phyloP scores from a whole-genome alignment of 2,888 invertebrate genomes.

The Chydorus sphaericus region DNA sequence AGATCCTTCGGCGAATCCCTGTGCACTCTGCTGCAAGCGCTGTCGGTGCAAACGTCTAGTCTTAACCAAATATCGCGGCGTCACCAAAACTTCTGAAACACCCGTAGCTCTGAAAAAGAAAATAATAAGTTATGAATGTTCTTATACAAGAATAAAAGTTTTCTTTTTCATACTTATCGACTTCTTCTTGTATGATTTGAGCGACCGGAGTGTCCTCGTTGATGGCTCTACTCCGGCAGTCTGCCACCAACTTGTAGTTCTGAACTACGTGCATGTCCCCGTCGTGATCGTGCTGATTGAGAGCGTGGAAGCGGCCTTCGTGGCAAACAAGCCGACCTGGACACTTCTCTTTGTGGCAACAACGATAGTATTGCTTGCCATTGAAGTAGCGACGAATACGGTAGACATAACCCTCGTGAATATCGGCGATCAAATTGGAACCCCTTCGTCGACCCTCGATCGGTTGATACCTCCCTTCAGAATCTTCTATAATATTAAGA shows the following conservation, averaged over 20 bases:
- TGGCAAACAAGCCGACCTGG: background rate
- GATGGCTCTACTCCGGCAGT: slow-evolving; percentile 1
- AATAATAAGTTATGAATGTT: background rate
- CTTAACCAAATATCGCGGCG: background rate
- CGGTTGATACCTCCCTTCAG: background rate
- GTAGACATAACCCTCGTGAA: background rate
- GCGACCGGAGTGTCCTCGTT: background rate
- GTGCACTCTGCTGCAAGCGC: background rate
- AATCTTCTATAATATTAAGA: background rate
- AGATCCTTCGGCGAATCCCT: slow-evolving; percentile 1
- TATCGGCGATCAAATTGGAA: background rate
- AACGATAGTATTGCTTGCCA: background rate
- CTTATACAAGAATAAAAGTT: background rate
- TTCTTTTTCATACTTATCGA: background rate
- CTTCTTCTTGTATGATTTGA: slow-evolving; percentile 1
- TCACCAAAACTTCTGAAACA: background rate
- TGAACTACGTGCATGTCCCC: slow-evolving; percentile 2
- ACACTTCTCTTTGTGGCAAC: slow-evolving; percentile 2
- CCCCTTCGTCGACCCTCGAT: background rate
- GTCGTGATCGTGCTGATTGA: slow-evolving; percentile 4
- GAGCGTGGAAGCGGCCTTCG: background rate
- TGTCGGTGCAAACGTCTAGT: background rate
- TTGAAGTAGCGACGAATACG: background rate
- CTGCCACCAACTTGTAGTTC: slow-evolving; percentile 1
- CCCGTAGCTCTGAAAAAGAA: background rate